Conservation (phyloP, 2,888 invertebrate genomes). For the Eutolmus rufibarbis region DNA sequence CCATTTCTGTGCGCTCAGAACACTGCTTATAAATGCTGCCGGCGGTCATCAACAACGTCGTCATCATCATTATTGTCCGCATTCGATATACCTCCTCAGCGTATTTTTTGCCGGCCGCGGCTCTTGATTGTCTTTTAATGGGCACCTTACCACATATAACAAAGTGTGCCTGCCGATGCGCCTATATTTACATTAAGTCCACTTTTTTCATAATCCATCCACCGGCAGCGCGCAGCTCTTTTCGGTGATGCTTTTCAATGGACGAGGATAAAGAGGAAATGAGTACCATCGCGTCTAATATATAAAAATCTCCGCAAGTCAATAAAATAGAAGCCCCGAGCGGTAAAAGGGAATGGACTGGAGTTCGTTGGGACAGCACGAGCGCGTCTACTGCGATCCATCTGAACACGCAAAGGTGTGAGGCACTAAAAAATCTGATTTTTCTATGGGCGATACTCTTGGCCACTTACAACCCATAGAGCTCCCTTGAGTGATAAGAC, state of each 20-base stretch:
- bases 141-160: background rate
- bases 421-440: background rate
- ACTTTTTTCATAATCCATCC: background rate
- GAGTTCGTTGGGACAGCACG: background rate
- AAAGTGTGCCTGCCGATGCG: slow-evolving; percentile 37
- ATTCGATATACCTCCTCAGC: slow-evolving; percentile 41
- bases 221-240: background rate
- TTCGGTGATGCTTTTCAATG: background rate
- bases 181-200: slow-evolving; percentile 37
- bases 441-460: background rate
- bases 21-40: background rate
- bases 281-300: slow-evolving; percentile 1
- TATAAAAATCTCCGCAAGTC: background rate
- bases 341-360: background rate
- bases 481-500: background rate
- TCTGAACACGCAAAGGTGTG: background rate
- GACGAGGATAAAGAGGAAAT: slow-evolving; percentile 7
- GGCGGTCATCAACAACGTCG: slow-evolving; percentile 38
- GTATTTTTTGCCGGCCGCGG: background rate
- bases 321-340: background rate
- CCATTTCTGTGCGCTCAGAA: slow-evolving; percentile 9
- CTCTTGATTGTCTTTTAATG: slow-evolving; percentile 47
- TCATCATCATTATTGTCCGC: slow-evolving; percentile 39
- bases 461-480: background rate
- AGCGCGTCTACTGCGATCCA: background rate